Evolutionary conservation across 2,797 vertebrate genomes (phyloP).

Genomic region (Limosa lapponica): DNA sequence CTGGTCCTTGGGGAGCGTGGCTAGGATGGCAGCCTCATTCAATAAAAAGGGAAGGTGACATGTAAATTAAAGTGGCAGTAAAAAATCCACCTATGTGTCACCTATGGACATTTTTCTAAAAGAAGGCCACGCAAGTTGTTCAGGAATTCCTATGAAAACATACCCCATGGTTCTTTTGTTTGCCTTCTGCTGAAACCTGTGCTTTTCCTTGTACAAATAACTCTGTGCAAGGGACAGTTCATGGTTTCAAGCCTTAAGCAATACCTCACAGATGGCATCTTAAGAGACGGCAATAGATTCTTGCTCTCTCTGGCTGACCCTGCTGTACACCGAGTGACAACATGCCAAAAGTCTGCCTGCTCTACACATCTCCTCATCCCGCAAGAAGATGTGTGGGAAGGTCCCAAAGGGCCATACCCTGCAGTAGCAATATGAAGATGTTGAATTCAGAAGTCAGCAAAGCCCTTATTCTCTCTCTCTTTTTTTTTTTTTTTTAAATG

Average conservation of each 20-base stretch:
- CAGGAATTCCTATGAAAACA: not conserved
- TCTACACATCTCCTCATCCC: not conserved
- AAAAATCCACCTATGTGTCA: not conserved
- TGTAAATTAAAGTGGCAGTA: not conserved
- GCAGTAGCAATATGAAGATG: fast-evolving
- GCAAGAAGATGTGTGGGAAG: not conserved
- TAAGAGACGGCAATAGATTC: not conserved
- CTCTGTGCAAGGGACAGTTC: not conserved
- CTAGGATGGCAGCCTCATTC: not conserved
- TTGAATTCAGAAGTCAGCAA: not conserved
- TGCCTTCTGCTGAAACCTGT: not conserved
- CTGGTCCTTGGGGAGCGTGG: not conserved
- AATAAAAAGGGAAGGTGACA: not conserved
- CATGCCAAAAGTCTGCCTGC: not conserved
- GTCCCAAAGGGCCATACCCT: not conserved
- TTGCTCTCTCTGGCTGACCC: not conserved
- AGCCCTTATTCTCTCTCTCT: not conserved
- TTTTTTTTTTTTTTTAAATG: not conserved
- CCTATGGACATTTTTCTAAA: not conserved
- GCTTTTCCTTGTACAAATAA: not conserved
- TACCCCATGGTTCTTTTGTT: not conserved
- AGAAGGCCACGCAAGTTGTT: not conserved
- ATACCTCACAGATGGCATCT: not conserved
- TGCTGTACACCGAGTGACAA: not conserved
- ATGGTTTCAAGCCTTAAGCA: not conserved